Evolutionary conservation across 1,140 invertebrate species (phyloP), one percentile per base, ranked within the genome.

Genomic region (Coenobita brevimanus): DNA sequence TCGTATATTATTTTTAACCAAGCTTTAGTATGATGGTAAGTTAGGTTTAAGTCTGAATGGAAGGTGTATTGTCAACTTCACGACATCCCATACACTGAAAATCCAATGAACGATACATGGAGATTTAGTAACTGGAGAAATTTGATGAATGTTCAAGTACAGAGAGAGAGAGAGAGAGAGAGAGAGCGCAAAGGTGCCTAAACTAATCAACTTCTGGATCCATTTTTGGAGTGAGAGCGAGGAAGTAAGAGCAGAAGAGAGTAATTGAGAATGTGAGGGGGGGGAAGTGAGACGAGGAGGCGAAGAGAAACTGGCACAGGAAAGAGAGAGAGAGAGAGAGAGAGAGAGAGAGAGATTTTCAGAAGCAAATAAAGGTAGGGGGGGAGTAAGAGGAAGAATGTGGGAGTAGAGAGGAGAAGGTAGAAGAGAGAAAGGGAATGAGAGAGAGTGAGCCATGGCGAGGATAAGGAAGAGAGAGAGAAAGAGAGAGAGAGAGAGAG

Each of bases 401-500:
- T 13, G 67, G 6, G 41, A 71, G 24, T 10, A 71, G 24, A 38
- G 6, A 33, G 30, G 21, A 38, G 30, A 33, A 71, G 67, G 67
- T 33, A 38, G 41, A n/a, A 10, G 41, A 71, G 41, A 71, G 13
- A 38, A 71, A 71, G 3, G 24, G 30, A 71, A 71, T 17, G 67
- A 17, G 24, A 38, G 41, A 21, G 24, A 71, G 41, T 30, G 41
- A 33, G 30, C 4, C 33, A 71, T 38, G 0, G 4, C 67, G 41
- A 38, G 41, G 41, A 27, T 10, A 71, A 13, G 24, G 24, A 30
- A 30, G 27, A 33, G 36, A 67, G 62, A 67, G 62, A 67, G 64
- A 69, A 36, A 69, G 67, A 71, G 67, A 71, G 33, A 43, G 73
- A 43, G 73, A 76, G 73, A 41, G 73, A 76, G 73, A 43, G 73